These are phyloP conservation scores for Aegithalos caudatus DNA, from an alignment of 2,113 vertebrate species.

Conservation along the genomic window DNA sequence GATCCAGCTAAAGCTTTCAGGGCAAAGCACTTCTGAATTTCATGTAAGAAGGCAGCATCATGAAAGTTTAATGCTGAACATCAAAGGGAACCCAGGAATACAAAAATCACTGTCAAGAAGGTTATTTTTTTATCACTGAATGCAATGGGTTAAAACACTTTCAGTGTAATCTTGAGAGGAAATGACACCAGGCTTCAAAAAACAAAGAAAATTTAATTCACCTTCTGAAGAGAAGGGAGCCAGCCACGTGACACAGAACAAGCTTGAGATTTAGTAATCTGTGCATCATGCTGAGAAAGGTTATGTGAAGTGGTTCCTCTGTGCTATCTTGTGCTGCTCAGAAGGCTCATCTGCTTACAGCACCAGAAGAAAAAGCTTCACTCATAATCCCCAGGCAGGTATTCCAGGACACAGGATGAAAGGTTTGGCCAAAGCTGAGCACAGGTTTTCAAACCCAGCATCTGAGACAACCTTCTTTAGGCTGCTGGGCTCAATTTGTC, in stretches of 20 bases:
- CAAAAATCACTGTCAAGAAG: conserved; percentile 22
- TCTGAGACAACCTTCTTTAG: background rate
- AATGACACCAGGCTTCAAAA: background rate
- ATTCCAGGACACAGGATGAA: background rate
- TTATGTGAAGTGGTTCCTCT: background rate
- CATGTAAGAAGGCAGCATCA: background rate
- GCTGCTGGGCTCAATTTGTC: background rate
- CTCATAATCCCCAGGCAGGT: background rate
- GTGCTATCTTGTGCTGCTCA: background rate
- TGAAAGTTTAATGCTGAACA: conserved; percentile 59
- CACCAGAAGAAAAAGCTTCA: background rate
- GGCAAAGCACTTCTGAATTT: background rate
- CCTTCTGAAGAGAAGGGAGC: background rate
- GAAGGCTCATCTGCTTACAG: background rate
- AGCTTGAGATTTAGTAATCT: background rate
- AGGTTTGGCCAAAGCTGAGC: background rate
- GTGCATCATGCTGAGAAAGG: background rate
- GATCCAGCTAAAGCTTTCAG: background rate
- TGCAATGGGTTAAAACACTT: conserved; percentile 17
- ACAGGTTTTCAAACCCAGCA: background rate
- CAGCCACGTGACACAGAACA: background rate
- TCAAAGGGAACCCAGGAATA: conserved; percentile 41
- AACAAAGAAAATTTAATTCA: background rate
- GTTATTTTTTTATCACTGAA: conserved; percentile 10
- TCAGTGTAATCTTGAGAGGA: background rate